Base-by-base conservation (phyloP, 2,888 invertebrate genomes). In the Druceiella hillmani region DNA sequence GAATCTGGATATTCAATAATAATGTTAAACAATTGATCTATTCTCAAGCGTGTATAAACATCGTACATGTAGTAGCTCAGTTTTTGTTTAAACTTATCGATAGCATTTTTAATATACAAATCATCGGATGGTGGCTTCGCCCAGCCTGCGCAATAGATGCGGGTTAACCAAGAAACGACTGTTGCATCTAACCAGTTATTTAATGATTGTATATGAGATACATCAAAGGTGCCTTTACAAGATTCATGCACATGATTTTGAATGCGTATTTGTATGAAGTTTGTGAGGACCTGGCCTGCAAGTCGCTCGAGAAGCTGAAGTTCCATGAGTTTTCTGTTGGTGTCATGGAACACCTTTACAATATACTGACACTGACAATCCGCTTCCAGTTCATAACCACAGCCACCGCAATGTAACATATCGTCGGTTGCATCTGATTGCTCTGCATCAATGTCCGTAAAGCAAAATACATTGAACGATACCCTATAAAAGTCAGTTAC, bases 1-100 rank as follows among this genome's bases (percentile, higher is more conserved):
- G 95, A 95, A 51, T 97, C 95, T 1, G 97, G 97, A 67, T 87
- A 97, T 61, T 95, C 95, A 79, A 97, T 93, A 37, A 97, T 92
- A 41, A 97, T 95, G 55, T 89, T 91, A 58, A 97, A 97, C 34
- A 97, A 76, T 58, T 97, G 92, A 50, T 90, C 86, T 46, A 94
- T 93, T 50, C 93, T 78, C 33, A 85, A 76, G 59, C 81, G 82
- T 4, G 92, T 92, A 54, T 92, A 95, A 17, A 85, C 87, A 58
- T 93, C 89, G 56, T 87, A 90, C 45, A 95, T 68, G 58, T 83
- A 87, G 57, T 90, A 86, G 15, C 78, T 78, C 11, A 94, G 65
- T 56, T 87, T 87, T 38, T 83, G 78, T 53, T 84, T 80, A 52
- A 86, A 84, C 48, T 78, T 79, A 28, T 75, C 64, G 38, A 85